phyloP scores from a whole-genome alignment of 2,797 vertebrate species.

The Avahi laniger region DNA sequence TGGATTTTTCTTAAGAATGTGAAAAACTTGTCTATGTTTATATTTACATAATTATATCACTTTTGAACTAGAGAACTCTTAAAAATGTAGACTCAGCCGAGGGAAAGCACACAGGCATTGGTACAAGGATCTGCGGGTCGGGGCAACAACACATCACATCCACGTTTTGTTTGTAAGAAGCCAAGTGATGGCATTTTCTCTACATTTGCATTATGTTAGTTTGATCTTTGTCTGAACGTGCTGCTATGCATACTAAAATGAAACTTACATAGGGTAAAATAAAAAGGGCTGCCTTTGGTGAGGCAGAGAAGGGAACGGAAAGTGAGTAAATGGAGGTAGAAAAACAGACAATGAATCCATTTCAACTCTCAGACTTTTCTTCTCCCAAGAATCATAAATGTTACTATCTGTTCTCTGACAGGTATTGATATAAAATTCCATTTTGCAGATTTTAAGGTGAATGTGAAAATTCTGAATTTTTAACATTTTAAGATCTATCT shows the following conservation, averaged over 20 bases:
- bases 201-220: not conserved
- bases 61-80: not conserved
- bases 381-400: not conserved
- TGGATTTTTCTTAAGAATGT: not conserved
- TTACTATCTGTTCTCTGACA: not conserved
- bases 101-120: not conserved
- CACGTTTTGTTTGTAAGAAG: not conserved
- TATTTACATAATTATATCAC: not conserved
- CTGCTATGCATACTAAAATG: not conserved
- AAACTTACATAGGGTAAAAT: not conserved
- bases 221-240: not conserved
- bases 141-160: not conserved
- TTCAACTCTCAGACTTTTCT: not conserved
- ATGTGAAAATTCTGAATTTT: not conserved
- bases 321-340: not conserved
- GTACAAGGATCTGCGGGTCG: not conserved
- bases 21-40: not conserved
- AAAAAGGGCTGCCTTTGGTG: not conserved
- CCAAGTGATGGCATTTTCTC: not conserved
- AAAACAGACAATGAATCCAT: not conserved
- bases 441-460: slow-evolving; percentile 3
- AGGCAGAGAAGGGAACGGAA: not conserved
- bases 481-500: not conserved
- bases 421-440: not conserved
- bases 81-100: not conserved